Base-by-base conservation (phyloP, 2,888 invertebrate genomes). In the Cremastinae sp. region DNA sequence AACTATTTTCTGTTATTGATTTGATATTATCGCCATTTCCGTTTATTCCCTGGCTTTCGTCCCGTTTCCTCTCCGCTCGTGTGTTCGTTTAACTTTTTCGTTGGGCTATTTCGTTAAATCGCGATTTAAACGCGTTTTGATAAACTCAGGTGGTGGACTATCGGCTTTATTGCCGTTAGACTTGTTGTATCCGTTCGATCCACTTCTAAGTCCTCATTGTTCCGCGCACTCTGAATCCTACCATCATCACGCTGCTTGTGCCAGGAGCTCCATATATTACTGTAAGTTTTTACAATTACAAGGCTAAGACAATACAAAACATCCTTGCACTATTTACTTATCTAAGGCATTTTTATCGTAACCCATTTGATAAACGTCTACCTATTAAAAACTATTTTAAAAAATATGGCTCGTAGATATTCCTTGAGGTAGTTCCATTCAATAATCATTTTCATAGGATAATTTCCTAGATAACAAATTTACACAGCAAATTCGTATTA, bases 141-240 rank as follows among this genome's bases (percentile, higher is more conserved):
- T 9, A 54, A 54, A 71, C 59, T 65, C 84, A 89, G 89, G 88
- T 89, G 88, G 89, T 85, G 89, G 88, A 84, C 87, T 89, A 69
- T 89, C 89, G 79, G 88, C 89, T 78, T 88, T 89, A 83, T 85
- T 89, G 81, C 87, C 89, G 81, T 80, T 89, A 87, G 89, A 89
- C 83, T 85, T 89, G 79, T 82, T 89, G 82, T 89, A 85, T 83
- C 89, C 89, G 69, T 89, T 89, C 75, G 89, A 89, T 85, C 89
- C 89, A 83, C 84, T 89, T 86, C 84, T 89, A 86, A 88, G 87
- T 84, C 86, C 88, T 78, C 87, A 89, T 82, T 88, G 86, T 85
- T 88, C 89, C 84, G 85, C 85, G 83, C 87, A 87, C 84, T 89
- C 88, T 81, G 88, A 89, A 87, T 87, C 89, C 87, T 88, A 89